Base-by-base conservation (phyloP, 2,113 vertebrate species). In the Trogon surrucura region DNA sequence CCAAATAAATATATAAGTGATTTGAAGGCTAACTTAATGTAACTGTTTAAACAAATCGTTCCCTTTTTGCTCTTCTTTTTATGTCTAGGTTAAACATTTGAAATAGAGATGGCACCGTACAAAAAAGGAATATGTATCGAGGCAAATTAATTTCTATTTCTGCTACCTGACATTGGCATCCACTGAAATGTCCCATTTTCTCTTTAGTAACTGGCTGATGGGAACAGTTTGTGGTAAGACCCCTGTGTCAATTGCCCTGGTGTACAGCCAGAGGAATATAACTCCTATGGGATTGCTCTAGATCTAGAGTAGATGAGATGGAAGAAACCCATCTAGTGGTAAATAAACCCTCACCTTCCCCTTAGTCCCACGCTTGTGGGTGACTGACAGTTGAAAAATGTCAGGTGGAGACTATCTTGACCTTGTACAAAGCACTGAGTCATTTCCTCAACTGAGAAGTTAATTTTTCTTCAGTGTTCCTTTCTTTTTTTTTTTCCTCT, bases 361-460 rank as follows among this genome's bases (percentile, higher is more conserved):
- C 11, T 8, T 5, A 19, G 22, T 9, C 5, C 6, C 16, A 20
- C 4, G 54, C 6, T 32, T 64, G 36, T 45, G 69, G 13, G 6
- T 85, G 54, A 75, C 50, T 83, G 41, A 70, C 44, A 62, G 22
- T 85, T 80, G 41, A 80, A 56, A 91, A 88, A 83, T 56, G 50
- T 74, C 77, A 84, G 16, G 26, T 50, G 67, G 84, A 44, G 32
- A 25, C 21, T 66, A 3, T 58, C 25, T 83, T 86, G 58, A 38
- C 16, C 53, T 57, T 36, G 26, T 85, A 50, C 58, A 85, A 73
- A 89, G 30, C 0, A 26, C 1, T 77, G 66, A 95, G 50, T 85
- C 36, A 91, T 85, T 90, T 94, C 71, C 45, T 95, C 64, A 57
- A 65, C 15, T 27, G 30, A 93, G 18, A 79, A 94, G 62, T 36